Base-by-base conservation (phyloP, 2,113 vertebrate species). In the Sula dactylatra region DNA sequence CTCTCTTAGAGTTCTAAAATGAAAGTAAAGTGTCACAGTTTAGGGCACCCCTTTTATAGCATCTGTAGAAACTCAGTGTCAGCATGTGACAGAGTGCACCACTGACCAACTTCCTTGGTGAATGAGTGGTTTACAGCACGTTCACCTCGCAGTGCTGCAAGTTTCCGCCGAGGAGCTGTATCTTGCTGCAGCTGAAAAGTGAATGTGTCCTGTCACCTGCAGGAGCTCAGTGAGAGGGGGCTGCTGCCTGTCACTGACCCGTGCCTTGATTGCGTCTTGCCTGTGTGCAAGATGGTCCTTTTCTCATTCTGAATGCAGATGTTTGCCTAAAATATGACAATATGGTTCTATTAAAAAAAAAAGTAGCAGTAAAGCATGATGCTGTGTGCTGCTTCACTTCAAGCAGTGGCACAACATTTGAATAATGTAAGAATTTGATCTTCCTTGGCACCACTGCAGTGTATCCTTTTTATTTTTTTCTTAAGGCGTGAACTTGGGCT, bases 81-180 rank as follows among this genome's bases (percentile, higher is more conserved):
- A 25, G 38, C 27, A 5, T 17, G 19, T 67, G 61, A 24, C 52
- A 11, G 13, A 16, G 31, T 6, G 24, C 13, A 27, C 18, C 7
- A 1, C 65, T 45, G 91, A 42, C 34, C 36, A 36, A 0, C 4
- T 34, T 36, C 55, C 47, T 8, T 42, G 38, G 61, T 54, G 56
- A 6, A 11, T 16, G 24, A 2, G 38, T n/a, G 47, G 6, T 6
- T 73, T n/a, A 19, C 15, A 50, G 29, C 32, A 20, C 0, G 2
- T 40, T 76, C 26, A 17, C 26, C 72, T 80, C 0, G 1, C 15
- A 1, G 16, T 40, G n/a, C 67, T 59, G 17, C 27, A 25, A 5
- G n/a, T 19, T 55, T 58, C 47, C 74, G 50, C 81, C 36, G 42
- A 47, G 32, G 44, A 81, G 40, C 7, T 47, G 54, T 16, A 2